Evolutionary conservation across 2,888 invertebrate species (phyloP).

Genomic region (Mellilla xanthometata): DNA sequence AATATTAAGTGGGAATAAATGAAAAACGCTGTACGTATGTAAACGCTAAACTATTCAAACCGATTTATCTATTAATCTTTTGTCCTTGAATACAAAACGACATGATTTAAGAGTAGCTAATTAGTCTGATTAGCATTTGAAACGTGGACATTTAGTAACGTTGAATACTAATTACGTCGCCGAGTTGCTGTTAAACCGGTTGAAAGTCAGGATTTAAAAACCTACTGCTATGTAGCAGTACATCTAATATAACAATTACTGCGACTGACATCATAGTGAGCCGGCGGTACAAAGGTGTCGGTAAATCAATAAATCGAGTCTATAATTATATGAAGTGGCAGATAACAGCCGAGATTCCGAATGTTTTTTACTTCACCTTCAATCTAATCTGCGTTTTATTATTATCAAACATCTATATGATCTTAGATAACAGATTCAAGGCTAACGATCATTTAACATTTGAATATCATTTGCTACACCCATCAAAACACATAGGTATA

Average conservation of each 20-base stretch:
- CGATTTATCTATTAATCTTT: not conserved
- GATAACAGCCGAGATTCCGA: conserved; percentile 1
- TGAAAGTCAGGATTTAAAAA: too few relatives aligned
- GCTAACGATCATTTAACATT: not conserved
- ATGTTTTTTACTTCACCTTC: conserved; percentile 1
- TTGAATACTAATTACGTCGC: not conserved
- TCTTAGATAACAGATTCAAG: conserved; percentile 1
- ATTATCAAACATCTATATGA: not conserved
- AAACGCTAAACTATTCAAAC: too few relatives aligned
- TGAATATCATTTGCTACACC: not conserved
- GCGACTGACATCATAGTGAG: too few relatives aligned
- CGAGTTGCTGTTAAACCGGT: not conserved
- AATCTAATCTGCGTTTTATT: conserved; percentile 8
- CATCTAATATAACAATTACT: too few relatives aligned
- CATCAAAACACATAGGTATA: not conserved
- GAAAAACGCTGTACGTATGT: too few relatives aligned
- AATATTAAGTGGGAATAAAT: too few relatives aligned
- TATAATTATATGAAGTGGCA: conserved; percentile 5
- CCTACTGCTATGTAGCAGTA: too few relatives aligned
- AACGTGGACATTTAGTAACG: not conserved
- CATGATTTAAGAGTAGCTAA: conserved; percentile 4
- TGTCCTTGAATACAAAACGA: conserved; percentile 2
- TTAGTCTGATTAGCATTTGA: conserved; percentile 3
- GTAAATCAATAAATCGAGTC: not conserved
- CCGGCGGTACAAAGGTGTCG: too few relatives aligned